These are phyloP conservation scores for Capromys pilorides DNA, from an alignment of 2,797 vertebrate species.

Conservation along the genomic window DNA sequence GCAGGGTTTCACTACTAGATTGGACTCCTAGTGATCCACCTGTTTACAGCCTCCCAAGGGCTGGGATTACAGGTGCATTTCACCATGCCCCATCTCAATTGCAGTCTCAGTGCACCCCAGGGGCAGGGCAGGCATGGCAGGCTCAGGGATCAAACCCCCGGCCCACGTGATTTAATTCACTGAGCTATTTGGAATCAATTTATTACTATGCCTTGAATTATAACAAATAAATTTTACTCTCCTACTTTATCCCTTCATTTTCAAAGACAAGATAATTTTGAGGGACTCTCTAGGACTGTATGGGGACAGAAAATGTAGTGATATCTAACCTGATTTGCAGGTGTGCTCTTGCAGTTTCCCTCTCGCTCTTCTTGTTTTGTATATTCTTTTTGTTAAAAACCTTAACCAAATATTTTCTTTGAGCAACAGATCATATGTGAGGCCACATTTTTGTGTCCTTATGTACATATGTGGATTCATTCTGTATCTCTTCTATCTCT, in stretches of 20 bases:
- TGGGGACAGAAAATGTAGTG: background rate
- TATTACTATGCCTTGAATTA: background rate
- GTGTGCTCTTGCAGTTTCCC: background rate
- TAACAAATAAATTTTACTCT: background rate
- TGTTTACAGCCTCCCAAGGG: no score
- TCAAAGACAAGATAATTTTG: background rate
- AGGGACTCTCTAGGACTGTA: background rate
- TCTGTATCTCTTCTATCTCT: background rate
- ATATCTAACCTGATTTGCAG: accelerated
- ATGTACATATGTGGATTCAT: background rate
- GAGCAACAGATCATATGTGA: background rate
- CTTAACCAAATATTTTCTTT: constrained; percentile 28
- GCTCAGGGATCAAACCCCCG: no score
- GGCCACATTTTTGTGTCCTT: background rate
- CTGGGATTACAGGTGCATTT: no score
- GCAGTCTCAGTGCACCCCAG: no score
- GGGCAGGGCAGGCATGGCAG: no score
- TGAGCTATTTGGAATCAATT: background rate
- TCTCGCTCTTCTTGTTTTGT: background rate
- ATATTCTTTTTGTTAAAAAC: background rate
- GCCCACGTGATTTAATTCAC: no score
- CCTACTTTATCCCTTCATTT: background rate
- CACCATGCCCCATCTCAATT: no score
- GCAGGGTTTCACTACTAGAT: no score
- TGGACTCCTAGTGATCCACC: no score